Base-by-base conservation (phyloP, 2,797 vertebrate species). In the Oryzias dopingdopingensis region DNA sequence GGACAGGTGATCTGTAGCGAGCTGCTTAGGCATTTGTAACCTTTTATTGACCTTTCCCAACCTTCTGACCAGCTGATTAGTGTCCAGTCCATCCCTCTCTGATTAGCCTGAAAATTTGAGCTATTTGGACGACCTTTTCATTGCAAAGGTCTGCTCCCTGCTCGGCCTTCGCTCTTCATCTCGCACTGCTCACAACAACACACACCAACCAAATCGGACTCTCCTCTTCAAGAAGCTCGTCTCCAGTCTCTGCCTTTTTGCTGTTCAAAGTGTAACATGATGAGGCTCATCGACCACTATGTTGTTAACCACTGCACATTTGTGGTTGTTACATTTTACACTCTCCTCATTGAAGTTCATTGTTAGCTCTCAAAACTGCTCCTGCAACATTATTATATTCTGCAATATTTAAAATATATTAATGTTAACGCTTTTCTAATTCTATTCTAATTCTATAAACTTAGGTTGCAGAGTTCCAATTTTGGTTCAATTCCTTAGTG, bases 271-370 rank as follows among this genome's bases (percentile, higher is more conserved):
- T 84, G 86, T 84, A 89, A 88, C 83, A 85, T 67, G 82, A 89
- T 87, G 81, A 89, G 76, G 53, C 80, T 73, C 79, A 89, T 89
- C 78, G 81, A 89, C 80, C 81, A 54, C 72, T 4, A 4, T 67
- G 82, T 85, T 88, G 88, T 86, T 84, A 85, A 82, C 85, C 82
- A 79, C 86, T 85, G 82, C 84, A 89, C 65, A 88, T 87, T 83
- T 86, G 83, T 86, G 84, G 74, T 66, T 74, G 63, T 29, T 68
- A 51, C 67, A 67, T 77, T 85, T 77, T 76, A 69, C 72, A 17
- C 65, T 48, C 65, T 70, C 62, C 65, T 77, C 68, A 18, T 48
- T 15, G 52, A 52, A 48, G 62, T 80, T 80, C 76, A 67, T 63
- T 62, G 47, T 65, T 58, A 63, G 51, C 50, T 76, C 51, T 65